A percentile compares a stretch with the other conserved stretches of the same genome.
phyloP scores from a whole-genome alignment of 2,113 vertebrate genomes.

The Erythrocebus patas region DNA sequence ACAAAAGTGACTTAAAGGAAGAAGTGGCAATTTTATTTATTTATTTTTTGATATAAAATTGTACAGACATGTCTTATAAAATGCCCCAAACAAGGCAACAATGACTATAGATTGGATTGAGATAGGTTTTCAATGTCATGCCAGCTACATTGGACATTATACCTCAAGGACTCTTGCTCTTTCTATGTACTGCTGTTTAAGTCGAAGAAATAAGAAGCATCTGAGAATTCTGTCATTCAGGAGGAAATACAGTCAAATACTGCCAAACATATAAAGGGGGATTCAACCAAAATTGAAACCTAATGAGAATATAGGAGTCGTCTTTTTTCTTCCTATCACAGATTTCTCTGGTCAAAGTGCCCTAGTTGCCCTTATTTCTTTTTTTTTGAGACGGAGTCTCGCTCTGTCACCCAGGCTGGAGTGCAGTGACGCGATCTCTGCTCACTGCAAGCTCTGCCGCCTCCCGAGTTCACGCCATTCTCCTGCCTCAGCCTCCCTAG shows the following conservation, averaged over 20 bases:
- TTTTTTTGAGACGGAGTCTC: no score
- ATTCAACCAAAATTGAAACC: background rate
- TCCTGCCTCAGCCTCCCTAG: no score
- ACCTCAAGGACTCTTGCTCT: background rate
- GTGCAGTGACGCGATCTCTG: no score
- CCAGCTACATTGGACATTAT: background rate
- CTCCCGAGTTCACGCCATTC: no score
- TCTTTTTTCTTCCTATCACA: background rate
- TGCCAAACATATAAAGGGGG: background rate
- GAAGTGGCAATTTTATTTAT: conserved; percentile 45
- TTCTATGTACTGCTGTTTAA: background rate
- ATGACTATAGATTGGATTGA: background rate
- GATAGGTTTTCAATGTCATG: background rate
- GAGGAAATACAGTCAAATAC: background rate
- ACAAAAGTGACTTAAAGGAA: conserved; percentile 47
- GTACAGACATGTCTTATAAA: background rate
- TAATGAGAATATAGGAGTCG: background rate
- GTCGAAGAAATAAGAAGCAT: background rate
- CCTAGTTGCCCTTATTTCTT: background rate
- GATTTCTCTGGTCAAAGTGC: background rate
- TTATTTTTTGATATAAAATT: conserved; percentile 34
- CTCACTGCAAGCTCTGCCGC: no score
- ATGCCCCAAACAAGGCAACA: conserved; percentile 32
- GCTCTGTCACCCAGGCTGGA: no score
- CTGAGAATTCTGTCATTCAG: background rate